Evolutionary conservation across 1,140 invertebrate species (phyloP).

Genomic region (Bilobella aurantiaca): DNA sequence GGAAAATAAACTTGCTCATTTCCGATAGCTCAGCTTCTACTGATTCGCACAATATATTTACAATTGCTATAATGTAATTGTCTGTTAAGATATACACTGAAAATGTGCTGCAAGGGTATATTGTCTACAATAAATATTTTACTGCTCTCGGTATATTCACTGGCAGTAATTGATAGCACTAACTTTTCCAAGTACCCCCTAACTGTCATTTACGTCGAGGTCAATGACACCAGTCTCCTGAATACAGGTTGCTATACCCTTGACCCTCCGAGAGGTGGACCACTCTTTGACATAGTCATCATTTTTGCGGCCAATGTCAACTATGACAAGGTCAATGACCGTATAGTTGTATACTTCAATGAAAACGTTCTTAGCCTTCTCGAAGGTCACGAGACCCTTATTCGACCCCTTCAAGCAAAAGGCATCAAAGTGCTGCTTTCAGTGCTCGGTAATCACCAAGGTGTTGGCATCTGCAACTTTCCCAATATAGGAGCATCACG

Average conservation of each 20-base stretch:
- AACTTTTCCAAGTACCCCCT: background rate
- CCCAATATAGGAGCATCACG: background rate
- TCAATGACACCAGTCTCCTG: slow-evolving; percentile 7
- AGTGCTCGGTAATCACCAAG: slow-evolving; percentile 18
- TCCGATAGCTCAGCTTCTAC: too few species aligned
- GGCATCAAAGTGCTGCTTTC: slow-evolving; percentile 19
- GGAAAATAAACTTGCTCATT: too few species aligned
- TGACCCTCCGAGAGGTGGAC: background rate
- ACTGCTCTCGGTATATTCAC: too few species aligned
- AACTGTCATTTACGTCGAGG: slow-evolving; percentile 15
- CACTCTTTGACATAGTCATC: slow-evolving; percentile 18
- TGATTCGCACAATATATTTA: too few species aligned
- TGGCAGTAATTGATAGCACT: too few species aligned
- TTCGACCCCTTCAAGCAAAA: slow-evolving; percentile 6
- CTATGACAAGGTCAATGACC: background rate
- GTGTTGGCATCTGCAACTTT: slow-evolving; percentile 19
- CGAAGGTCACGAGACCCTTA: background rate
- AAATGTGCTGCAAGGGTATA: too few species aligned
- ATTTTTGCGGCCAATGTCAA: slow-evolving; percentile 22
- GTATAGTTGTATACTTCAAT: slow-evolving; percentile 8
- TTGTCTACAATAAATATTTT: too few species aligned
- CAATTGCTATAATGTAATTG: too few species aligned
- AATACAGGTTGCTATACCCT: slow-evolving; percentile 14
- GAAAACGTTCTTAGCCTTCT: slow-evolving; percentile 8
- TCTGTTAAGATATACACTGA: too few species aligned